phyloP scores from a whole-genome alignment of 1,140 invertebrate species.

The Periplaneta americana region DNA sequence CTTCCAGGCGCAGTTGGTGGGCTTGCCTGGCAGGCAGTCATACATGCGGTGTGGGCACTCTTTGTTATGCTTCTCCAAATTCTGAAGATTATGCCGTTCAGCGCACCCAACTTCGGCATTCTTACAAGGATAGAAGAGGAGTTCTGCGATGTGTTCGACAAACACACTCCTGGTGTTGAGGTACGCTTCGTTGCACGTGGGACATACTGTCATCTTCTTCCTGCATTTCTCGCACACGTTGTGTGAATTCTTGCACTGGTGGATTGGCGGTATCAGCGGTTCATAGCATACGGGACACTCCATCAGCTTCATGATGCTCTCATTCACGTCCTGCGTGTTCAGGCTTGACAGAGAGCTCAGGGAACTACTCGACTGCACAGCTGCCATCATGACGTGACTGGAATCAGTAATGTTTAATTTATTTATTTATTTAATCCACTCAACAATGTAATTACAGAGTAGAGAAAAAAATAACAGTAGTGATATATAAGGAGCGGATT shows the following conservation, averaged over 20 bases:
- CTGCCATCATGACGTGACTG: too few species aligned
- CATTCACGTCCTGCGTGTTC: too few species aligned
- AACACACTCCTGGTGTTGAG: constrained; percentile 14
- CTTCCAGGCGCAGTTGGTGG: constrained; percentile 13
- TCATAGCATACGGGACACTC: constrained; percentile 1
- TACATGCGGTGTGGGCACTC: constrained; percentile 16
- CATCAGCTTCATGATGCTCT: not conserved
- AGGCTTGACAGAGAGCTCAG: too few species aligned
- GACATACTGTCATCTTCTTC: not conserved
- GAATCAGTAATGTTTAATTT: too few species aligned
- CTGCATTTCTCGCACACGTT: not conserved
- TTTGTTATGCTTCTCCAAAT: constrained; percentile 12
- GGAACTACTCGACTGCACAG: too few species aligned
- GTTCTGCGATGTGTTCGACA: constrained; percentile 18
- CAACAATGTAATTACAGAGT: too few species aligned
- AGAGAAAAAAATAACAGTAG: too few species aligned
- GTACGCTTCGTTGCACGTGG: not conserved
- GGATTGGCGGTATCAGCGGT: not conserved
- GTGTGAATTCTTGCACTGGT: constrained; percentile 2
- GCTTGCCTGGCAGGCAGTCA: constrained; percentile 8
- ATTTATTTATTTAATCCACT: too few species aligned
- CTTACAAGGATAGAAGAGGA: constrained; percentile 17
- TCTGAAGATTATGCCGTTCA: not conserved
- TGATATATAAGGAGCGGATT: too few species aligned
- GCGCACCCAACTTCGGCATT: constrained; percentile 14